A percentile compares a stretch with the other conserved stretches of the same genome.
phyloP scores from a whole-genome alignment of 2,797 vertebrate genomes.

The Acrocephalus scirpaceus region DNA sequence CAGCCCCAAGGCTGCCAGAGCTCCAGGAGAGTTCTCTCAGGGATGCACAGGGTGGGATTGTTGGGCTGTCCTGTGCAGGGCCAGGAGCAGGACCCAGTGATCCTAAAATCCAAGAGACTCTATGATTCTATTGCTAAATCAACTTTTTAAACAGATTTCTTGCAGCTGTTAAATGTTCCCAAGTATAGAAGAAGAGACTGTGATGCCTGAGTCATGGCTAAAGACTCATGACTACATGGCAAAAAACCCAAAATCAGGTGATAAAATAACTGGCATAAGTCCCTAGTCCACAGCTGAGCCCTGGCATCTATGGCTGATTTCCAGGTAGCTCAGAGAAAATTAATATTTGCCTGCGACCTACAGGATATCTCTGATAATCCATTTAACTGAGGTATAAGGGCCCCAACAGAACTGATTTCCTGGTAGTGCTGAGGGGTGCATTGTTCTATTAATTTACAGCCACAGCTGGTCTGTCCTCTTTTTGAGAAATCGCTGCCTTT shows the following conservation, averaged over 20 bases:
- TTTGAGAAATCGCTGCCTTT: not conserved
- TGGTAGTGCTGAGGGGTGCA: accelerated
- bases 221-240: not conserved
- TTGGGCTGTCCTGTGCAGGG: not conserved
- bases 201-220: not conserved
- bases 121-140: not conserved
- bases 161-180: not conserved
- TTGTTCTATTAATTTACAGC: not conserved
- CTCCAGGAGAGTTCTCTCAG: not conserved
- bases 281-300: not conserved
- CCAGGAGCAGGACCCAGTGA: no score
- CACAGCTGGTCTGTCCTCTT: not conserved
- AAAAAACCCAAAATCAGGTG: not conserved
- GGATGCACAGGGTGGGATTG: not conserved
- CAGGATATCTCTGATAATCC: not conserved
- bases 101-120: not conserved
- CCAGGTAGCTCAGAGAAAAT: not conserved
- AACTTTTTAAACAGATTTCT: not conserved
- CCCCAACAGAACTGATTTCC: not conserved
- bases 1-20: not conserved
- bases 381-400: not conserved
- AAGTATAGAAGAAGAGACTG: not conserved
- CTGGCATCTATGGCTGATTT: not conserved
- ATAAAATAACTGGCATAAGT: not conserved
- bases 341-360: not conserved